Evolutionary conservation across 2,888 invertebrate genomes (phyloP), one percentile per base, ranked within the genome.

Genomic region (Pharmacophagus antenor): DNA sequence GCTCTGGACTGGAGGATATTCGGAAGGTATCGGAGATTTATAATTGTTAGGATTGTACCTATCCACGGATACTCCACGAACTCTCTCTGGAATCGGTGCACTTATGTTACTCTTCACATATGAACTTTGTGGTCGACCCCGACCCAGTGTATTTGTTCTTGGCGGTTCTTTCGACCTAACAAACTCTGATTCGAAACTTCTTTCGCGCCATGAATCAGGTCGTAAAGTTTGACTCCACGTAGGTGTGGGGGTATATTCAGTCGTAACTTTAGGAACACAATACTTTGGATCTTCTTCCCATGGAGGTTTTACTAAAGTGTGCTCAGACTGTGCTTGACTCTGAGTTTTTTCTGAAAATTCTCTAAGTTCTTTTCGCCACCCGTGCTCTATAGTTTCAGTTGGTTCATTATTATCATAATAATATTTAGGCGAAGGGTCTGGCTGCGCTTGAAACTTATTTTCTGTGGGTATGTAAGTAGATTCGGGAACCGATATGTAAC

Each of bases 201-300:
- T 85, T 63, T 91, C 91, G 41, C 85, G 82, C 77, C 84, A 86
- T 1, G 89, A 83, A 50, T 83, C 83, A 3, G 91, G 91, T 67
- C 85, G 73, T 58, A 91, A 67, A 0, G 91, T 89, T 68, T 91
- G 91, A 64, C 88, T 91, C 91, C 91, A 91, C 2, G 85, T 84
- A 1, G 88, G 88, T 1, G 87, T 86, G 0, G 82, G 76, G 4
- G 82, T 82, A 58, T 85, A 84, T 20, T 76, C 69, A 18, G 75
- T 70, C 21, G 79, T 70, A 17, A 66, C 61, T 47, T 79, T 74
- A 41, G 79, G 71, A 64, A 85, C 85, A 1, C 67, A 70, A 64
- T 81, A 88, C 61, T 80, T 85, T 0, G 73, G 64, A 50, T 88
- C 84, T 10, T 77, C 74, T 69, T 88, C 84, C 91, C 91, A 91